Conservation (phyloP, 92 coral and sea anemone species). For the Galaxea fascicularis region DNA sequence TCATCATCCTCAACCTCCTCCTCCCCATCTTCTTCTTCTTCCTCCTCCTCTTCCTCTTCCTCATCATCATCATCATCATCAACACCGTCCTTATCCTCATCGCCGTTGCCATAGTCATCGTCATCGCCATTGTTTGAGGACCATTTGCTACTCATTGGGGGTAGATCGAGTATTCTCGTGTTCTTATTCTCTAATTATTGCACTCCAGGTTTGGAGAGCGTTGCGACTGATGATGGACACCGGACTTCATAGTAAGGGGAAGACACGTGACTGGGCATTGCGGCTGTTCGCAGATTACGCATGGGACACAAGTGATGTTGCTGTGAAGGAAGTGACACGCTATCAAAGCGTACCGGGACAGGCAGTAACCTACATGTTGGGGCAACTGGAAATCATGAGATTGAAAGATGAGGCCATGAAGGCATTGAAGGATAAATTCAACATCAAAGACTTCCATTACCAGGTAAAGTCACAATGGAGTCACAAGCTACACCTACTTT, state of each 20-base stretch:
- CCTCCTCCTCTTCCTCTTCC: too few species aligned
- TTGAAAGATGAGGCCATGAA: constrained; percentile 61
- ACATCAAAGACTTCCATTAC: constrained; percentile 86
- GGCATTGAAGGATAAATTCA: constrained; percentile 72
- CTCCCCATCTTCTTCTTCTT: too few species aligned
- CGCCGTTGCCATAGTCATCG: too few species aligned
- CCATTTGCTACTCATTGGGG: not conserved
- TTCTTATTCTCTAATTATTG: not conserved
- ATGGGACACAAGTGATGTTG: constrained; percentile 71
- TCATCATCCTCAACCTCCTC: too few species aligned
- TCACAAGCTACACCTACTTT: not conserved
- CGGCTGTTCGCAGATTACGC: constrained; percentile 55
- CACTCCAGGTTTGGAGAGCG: constrained; percentile 49
- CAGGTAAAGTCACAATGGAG: constrained; percentile 41
- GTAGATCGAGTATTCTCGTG: not conserved
- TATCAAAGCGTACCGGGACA: constrained; percentile 93
- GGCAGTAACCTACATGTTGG: constrained; percentile 86
- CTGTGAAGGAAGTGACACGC: constrained; percentile 83
- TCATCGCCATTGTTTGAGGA: too few species aligned
- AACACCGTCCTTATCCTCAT: too few species aligned
- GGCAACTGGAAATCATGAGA: constrained; percentile 72
- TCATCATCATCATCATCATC: not conserved
- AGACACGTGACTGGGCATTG: constrained; percentile 43
- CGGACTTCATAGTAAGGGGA: constrained; percentile 53
- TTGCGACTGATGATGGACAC: constrained; percentile 65